phyloP scores from a whole-genome alignment of 2,888 invertebrate species.

The Oxycera nigricornis region DNA sequence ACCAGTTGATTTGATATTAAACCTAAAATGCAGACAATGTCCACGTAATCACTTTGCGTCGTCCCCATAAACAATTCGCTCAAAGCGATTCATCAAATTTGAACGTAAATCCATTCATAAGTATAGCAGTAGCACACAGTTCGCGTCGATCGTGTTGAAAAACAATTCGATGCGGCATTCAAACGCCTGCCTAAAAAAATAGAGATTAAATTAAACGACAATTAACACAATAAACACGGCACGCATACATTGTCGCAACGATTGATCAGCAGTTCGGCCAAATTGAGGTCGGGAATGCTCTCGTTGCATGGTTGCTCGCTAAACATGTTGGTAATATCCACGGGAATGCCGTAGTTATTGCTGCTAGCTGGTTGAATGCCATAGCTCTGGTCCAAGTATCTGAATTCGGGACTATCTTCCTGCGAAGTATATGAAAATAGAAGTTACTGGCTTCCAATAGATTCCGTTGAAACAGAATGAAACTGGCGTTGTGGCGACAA shows the following conservation, averaged over 20 bases:
- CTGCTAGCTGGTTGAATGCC: conserved; percentile 48
- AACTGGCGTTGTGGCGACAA: background rate
- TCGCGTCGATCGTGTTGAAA: too few species aligned
- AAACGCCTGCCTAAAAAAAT: background rate
- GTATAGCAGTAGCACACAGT: too few species aligned
- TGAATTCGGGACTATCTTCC: conserved; percentile 48
- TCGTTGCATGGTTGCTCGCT: too few species aligned
- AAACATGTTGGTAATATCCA: conserved; percentile 49
- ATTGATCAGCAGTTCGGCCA: background rate
- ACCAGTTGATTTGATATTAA: too few species aligned
- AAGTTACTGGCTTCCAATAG: background rate
- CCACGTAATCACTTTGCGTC: too few species aligned
- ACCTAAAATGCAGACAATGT: too few species aligned
- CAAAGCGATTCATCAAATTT: too few species aligned
- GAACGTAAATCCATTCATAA: too few species aligned
- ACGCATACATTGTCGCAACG: background rate
- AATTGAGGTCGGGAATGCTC: background rate
- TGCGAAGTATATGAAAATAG: background rate
- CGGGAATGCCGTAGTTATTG: conserved; percentile 49
- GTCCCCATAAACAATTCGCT: too few species aligned
- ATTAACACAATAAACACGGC: too few species aligned
- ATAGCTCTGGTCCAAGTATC: conserved; percentile 47
- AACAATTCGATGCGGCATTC: too few species aligned
- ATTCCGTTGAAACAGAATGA: background rate
- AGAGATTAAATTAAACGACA: too few species aligned